Evolutionary conservation across 2,113 vertebrate genomes (phyloP).

Genomic region (Ceuthmochares aereus): DNA sequence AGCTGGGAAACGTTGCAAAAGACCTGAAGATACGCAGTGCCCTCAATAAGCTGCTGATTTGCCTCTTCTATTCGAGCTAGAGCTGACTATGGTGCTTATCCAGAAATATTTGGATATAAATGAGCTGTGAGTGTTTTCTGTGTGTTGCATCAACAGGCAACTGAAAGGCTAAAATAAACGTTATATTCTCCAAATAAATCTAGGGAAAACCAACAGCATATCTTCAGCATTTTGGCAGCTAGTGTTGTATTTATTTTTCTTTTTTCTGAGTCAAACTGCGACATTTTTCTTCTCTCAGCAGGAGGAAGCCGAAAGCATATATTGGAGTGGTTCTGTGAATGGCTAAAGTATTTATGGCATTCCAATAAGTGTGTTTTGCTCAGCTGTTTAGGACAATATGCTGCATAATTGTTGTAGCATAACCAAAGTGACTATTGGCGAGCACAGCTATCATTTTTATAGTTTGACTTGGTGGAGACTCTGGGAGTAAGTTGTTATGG

Average conservation of each 20-base stretch:
- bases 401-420: not conserved
- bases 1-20: not conserved
- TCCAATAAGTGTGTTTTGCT: not conserved
- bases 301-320: not conserved
- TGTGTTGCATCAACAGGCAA: not conserved
- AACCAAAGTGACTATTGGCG: not conserved
- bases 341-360: not conserved
- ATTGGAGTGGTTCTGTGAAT: not conserved
- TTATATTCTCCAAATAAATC: conserved; percentile 17
- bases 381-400: conserved; percentile 32
- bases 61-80: not conserved
- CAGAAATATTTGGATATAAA: not conserved
- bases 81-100: not conserved
- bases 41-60: not conserved
- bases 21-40: not conserved
- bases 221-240: conserved; percentile 13
- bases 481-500: not conserved
- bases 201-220: not conserved
- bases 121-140: not conserved
- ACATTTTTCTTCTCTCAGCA: not conserved
- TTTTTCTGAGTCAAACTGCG: not conserved
- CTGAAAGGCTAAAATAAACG: conserved; percentile 22
- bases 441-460: conserved; percentile 22
- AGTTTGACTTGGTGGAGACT: not conserved
- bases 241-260: not conserved